Evolutionary conservation across 2,113 vertebrate genomes (phyloP).

Genomic region (Gallinago paraguaiae): DNA sequence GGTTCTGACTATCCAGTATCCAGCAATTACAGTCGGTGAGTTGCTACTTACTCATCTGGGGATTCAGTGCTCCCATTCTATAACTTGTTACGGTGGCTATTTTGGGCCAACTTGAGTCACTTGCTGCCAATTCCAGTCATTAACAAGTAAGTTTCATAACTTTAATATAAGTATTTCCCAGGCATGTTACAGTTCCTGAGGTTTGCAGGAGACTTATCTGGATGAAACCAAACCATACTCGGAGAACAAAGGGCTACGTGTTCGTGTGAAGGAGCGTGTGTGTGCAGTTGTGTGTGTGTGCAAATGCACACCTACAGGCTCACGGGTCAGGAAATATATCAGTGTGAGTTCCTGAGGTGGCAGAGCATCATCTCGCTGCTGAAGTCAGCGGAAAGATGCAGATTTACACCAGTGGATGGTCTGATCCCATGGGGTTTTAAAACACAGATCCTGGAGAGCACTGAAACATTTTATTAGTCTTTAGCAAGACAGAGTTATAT

Average conservation of each 20-base stretch:
- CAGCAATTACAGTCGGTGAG: not conserved
- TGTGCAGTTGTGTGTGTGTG: no score
- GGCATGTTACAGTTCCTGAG: no score
- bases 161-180: not conserved
- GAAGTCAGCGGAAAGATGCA: not conserved
- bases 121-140: not conserved
- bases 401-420: not conserved
- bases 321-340: accelerated
- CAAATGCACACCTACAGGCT: not conserved
- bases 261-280: accelerated
- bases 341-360: not conserved
- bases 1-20: not conserved
- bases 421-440: not conserved
- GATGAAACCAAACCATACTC: accelerated
- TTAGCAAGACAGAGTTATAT: slow-evolving; percentile 31
- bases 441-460: not conserved
- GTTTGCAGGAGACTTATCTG: not conserved
- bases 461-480: slow-evolving; percentile 46
- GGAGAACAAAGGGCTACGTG: accelerated
- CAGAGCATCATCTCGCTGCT: not conserved
- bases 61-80: not conserved
- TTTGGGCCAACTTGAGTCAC: not conserved
- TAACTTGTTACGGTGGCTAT: not conserved
- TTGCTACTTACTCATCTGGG: not conserved
- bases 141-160: not conserved